These are phyloP conservation scores for Melanotaenia maccullochi DNA, from an alignment of 2,797 vertebrate genomes.

Conservation along the genomic window DNA sequence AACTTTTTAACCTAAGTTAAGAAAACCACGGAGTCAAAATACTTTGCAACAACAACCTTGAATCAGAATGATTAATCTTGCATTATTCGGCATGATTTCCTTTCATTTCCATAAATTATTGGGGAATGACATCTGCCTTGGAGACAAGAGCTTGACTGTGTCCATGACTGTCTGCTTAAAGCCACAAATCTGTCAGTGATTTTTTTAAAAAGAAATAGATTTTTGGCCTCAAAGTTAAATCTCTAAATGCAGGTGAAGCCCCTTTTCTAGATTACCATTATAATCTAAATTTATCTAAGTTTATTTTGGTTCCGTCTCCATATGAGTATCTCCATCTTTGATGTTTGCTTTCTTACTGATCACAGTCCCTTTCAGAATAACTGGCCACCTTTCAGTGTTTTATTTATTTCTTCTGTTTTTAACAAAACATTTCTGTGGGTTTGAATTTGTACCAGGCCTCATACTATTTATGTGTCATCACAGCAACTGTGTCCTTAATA, in stretches of 20 bases:
- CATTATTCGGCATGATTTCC: constrained; percentile 15
- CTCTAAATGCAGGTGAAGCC: constrained; percentile 37
- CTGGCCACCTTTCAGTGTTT: constrained; percentile 39
- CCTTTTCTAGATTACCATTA: constrained; percentile 42
- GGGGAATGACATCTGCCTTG: constrained; percentile 29
- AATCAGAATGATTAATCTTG: constrained; percentile 43
- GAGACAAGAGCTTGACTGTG: constrained; percentile 14
- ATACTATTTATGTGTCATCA: constrained; percentile 53
- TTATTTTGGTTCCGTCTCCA: constrained; percentile 42
- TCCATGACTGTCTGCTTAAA: constrained; percentile 20
- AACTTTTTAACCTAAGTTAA: constrained; percentile 46
- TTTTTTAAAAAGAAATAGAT: constrained; percentile 16
- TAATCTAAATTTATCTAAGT: constrained; percentile 59
- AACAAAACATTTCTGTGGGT: constrained; percentile 40
- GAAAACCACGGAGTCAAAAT: constrained; percentile 52
- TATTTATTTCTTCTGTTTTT: constrained; percentile 55
- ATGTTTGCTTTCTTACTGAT: constrained; percentile 55
- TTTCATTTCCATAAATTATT: constrained; percentile 39
- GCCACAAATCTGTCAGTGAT: constrained; percentile 41
- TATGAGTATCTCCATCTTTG: constrained; percentile 39
- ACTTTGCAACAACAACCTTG: constrained; percentile 42
- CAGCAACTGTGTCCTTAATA: constrained; percentile 24
- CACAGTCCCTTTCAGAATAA: constrained; percentile 38
- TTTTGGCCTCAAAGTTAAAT: constrained; percentile 35
- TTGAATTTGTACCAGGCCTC: constrained; percentile 34